These are phyloP conservation scores for Climacteris rufus DNA, from an alignment of 2,113 vertebrate species.

Conservation along the genomic window DNA sequence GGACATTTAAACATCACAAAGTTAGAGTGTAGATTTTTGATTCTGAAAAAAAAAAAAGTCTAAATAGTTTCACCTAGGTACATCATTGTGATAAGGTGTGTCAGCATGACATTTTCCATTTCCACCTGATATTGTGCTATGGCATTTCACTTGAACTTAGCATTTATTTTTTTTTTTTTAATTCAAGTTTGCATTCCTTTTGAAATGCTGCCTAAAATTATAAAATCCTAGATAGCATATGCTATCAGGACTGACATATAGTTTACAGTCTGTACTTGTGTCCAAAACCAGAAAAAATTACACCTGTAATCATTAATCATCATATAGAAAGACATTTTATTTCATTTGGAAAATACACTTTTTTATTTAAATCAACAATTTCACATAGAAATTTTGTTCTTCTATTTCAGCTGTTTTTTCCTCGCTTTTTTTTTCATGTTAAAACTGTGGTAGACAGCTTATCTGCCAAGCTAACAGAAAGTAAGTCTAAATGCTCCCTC, in stretches of 20 bases:
- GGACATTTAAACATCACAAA: background rate
- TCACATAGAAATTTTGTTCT: background rate
- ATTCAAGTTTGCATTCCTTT: background rate
- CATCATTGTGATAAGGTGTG: background rate
- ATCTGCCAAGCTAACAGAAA: background rate
- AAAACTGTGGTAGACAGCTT: background rate
- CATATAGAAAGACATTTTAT: background rate
- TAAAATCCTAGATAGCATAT: background rate
- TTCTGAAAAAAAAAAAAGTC: background rate
- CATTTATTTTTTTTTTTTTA: background rate
- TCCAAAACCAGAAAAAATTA: background rate
- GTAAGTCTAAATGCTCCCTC: background rate
- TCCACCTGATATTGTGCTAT: background rate
- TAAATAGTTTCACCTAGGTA: background rate
- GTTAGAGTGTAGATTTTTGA: background rate
- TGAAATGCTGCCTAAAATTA: background rate
- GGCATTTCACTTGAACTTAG: background rate
- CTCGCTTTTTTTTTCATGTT: background rate
- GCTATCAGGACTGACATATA: background rate
- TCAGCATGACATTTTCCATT: background rate
- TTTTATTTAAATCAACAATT: background rate
- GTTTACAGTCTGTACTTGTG: background rate
- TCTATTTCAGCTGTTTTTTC: background rate
- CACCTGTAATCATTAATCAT: background rate
- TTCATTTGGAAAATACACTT: background rate